Evolutionary conservation across 1,140 invertebrate genomes (phyloP), one percentile per base, ranked within the genome.

Genomic region (Liolophura sinensis): DNA sequence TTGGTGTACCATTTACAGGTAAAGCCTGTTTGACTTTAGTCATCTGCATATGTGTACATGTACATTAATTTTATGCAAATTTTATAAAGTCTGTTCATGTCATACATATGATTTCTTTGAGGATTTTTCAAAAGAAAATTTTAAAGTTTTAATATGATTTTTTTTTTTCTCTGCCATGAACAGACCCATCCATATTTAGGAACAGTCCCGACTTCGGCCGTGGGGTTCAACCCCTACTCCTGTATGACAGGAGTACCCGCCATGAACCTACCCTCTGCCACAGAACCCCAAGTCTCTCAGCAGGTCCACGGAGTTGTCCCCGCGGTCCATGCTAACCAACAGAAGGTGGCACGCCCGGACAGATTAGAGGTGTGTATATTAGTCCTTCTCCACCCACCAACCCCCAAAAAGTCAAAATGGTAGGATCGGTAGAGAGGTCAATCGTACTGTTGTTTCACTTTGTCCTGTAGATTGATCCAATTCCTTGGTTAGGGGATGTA

Each of bases 331-430:
- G 88, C 91, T 68, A 89, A 76, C 25, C 75, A 92, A 87, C 93
- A 96, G 88, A 97, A 97, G 88, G 89, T 96, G 88, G 92, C 93
- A 69, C 90, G 95, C 83, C 93, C 93, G 81, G 95, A 97, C 87
- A 90, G 95, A 88, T 91, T 97, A 87, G 95, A 97, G 93, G 95
- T 97, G 91, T 88, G 90, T 70, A n/a, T n/a, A 40, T 40, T 9
- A 40, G 31, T 40, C 3, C 31, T 40, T 40, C 3, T 40, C 31
- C 55, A 22, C 16, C n/a, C 49, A 3, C 31, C 31, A 46, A 22
- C 16, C n/a, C 49, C 31, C 31, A 3, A 5, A 9, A 40, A 40
- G 31, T 9, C 31, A 40, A 40, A 40, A 9, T 40, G 31, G 31
- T 5, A 40, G 31, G 31, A 40, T 40, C 31, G 3, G 31, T 40